Base-by-base conservation (phyloP, 2,888 invertebrate species). In the Myathropa florea region DNA sequence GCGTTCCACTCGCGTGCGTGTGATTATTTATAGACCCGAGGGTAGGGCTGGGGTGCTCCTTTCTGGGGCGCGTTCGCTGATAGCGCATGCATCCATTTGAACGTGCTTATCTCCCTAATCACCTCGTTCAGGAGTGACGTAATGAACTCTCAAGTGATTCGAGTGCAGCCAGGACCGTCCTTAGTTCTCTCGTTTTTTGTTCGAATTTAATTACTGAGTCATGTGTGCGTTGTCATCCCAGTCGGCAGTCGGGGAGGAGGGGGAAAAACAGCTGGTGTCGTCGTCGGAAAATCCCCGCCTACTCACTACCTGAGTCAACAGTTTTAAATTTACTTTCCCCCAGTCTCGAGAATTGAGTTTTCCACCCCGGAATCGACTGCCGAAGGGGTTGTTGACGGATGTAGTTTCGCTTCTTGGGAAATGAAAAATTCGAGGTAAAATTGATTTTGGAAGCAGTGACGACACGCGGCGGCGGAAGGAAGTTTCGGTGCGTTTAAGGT, bases 261-360 rank as follows among this genome's bases (percentile, higher is more conserved):
- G 1, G 63, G 30, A 7, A 64, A 36, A 81, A 76, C 84, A 81
- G 84, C 81, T 85, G 81, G 70, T 59, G 64, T 59, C 72, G 64
- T 59, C 72, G 73, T 75, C 65, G 77, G 77, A 53, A 82, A 85
- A 81, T 68, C 76, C 81, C 76, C 81, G 81, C 76, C 81, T 78
- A 75, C 78, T 33, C n/a, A 67, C 46, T 86, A 83, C 86, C 86
- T 83, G 86, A 86, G 86, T 83, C 86, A 86, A 83, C 86, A 83
- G 60, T 86, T 82, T 85, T 83, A 63, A 85, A 72, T 76, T 81
- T 83, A 77, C 72, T 65, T 76, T 60, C 36, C 21, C 24, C 26
- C 18, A 77, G 39, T 60, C 67, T 33, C 36, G 59, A 30, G 33
- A 18, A 67, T 30, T 33, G 70, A 70, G 24, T 60, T 46, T 46